These are phyloP conservation scores for Potorous gilbertii DNA, from an alignment of 2,797 vertebrate genomes.

Conservation along the genomic window DNA sequence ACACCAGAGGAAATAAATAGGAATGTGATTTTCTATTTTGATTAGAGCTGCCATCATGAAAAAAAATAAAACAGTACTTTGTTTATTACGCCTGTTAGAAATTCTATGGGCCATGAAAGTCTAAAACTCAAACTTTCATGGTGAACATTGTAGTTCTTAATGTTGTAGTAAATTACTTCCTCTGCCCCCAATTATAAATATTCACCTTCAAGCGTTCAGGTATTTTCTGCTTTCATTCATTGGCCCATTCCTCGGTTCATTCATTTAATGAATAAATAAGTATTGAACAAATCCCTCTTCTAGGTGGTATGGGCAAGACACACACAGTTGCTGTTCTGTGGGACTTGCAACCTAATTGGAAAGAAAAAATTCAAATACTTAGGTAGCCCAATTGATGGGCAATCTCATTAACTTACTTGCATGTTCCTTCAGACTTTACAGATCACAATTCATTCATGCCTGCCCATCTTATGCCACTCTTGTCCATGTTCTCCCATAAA, in stretches of 20 bases:
- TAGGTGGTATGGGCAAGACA: not conserved
- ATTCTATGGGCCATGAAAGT: not conserved
- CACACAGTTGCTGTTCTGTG: not conserved
- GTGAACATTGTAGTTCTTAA: not conserved
- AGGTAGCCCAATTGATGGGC: not conserved
- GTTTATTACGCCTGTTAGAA: constrained; percentile 15
- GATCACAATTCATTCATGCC: not conserved
- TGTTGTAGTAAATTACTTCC: not conserved
- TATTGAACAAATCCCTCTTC: not conserved
- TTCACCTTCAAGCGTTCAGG: not conserved
- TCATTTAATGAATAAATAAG: not conserved
- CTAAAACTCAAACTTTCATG: constrained; percentile 12
- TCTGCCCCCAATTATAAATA: not conserved
- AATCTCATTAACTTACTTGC: not conserved
- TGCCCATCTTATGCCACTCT: not conserved
- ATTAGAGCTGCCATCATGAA: constrained; percentile 8
- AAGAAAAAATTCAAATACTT: not conserved
- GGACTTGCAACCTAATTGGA: not conserved
- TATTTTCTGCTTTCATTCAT: constrained; percentile 9
- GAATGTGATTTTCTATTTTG: constrained; percentile 14
- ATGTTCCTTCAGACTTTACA: not conserved
- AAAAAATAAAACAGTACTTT: constrained; percentile 10
- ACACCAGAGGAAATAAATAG: constrained; percentile 31
- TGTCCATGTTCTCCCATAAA: not conserved
- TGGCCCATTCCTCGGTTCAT: not conserved